phyloP scores from a whole-genome alignment of 1,140 invertebrate genomes.

The Vanessa atalanta region DNA sequence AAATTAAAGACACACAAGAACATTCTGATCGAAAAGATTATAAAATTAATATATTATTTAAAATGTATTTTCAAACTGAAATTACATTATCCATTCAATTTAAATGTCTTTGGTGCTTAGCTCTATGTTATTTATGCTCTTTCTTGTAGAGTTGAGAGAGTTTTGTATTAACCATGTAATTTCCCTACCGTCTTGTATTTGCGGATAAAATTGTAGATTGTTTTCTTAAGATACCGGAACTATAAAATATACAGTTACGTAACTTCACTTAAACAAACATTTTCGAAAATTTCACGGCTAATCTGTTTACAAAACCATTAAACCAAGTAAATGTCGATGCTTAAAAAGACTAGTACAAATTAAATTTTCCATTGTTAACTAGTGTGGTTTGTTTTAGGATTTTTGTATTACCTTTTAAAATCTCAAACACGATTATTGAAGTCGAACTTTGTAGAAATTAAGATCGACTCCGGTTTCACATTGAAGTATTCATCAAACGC shows the following conservation, averaged over 20 bases:
- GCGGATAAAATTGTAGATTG: not conserved
- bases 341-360: conserved; percentile 8
- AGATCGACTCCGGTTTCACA: too few relatives aligned
- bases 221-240: not conserved
- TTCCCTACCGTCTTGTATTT: not conserved
- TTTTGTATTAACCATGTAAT: too few relatives aligned
- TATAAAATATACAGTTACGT: not conserved
- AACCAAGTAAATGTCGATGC: conserved; percentile 10
- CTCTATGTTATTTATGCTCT: too few relatives aligned
- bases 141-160: too few relatives aligned
- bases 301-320: conserved; percentile 19
- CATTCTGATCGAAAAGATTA: too few relatives aligned
- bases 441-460: not conserved
- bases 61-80: too few relatives aligned
- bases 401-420: not conserved
- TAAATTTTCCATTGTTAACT: conserved; percentile 17
- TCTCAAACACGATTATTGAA: not conserved
- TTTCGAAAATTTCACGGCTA: conserved; percentile 4
- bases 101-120: too few relatives aligned
- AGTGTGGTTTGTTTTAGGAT: not conserved
- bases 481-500: too few relatives aligned
- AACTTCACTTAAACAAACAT: conserved; percentile 10
- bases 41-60: too few relatives aligned
- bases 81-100: too few relatives aligned
- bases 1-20: too few relatives aligned